Evolutionary conservation across 2,113 vertebrate species (phyloP).

Genomic region (Polypterus senegalus): DNA sequence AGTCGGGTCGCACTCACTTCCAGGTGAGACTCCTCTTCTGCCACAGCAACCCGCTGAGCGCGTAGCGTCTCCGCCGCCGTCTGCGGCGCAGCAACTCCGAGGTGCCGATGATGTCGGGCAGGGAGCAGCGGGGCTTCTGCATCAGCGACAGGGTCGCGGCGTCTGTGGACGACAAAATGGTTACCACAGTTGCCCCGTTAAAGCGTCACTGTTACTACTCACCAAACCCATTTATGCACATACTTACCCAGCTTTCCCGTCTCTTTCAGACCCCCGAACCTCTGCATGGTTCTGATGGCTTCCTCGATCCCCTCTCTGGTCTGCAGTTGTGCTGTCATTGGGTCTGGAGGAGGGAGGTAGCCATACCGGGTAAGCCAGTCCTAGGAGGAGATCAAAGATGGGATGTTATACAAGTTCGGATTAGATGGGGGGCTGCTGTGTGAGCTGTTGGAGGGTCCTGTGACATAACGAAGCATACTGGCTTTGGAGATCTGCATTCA

Average conservation of each 20-base stretch:
- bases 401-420: background rate
- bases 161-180: conserved; percentile 37
- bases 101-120: conserved; percentile 62
- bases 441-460: background rate
- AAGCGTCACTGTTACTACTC: background rate
- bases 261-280: conserved; percentile 59
- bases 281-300: conserved; percentile 69
- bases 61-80: conserved; percentile 50
- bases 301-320: conserved; percentile 47
- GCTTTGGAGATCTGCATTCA: no score
- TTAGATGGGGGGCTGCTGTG: background rate
- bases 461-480: background rate
- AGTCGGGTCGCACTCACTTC: conserved; percentile 34
- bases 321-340: conserved; percentile 54
- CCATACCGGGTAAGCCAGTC: conserved; percentile 78
- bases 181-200: background rate
- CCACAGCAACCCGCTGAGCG: conserved; percentile 57
- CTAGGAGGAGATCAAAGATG: conserved; percentile 29
- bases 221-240: background rate
- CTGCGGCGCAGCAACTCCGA: conserved; percentile 47
- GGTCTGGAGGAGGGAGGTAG: conserved; percentile 66
- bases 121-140: conserved; percentile 65
- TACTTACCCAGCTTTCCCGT: conserved; percentile 57
- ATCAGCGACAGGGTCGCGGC: conserved; percentile 51
- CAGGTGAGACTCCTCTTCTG: conserved; percentile 57